phyloP scores from a whole-genome alignment of 2,797 vertebrate species.

The Labeo calbasu region DNA sequence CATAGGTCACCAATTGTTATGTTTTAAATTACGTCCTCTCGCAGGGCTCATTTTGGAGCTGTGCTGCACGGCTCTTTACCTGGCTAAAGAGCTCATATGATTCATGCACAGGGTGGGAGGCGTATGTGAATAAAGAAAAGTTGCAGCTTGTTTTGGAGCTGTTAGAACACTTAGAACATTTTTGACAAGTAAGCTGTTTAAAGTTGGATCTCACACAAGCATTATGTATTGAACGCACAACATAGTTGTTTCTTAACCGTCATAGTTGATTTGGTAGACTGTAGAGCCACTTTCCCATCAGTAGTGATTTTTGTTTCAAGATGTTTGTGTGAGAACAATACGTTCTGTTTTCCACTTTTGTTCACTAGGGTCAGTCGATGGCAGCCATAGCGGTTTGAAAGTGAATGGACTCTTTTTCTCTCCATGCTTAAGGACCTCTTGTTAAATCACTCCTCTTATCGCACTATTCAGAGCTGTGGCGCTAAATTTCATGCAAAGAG shows the following conservation, averaged over 20 bases:
- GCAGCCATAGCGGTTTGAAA: not conserved
- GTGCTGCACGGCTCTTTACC: constrained; percentile 33
- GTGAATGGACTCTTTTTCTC: not conserved
- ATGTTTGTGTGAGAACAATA: constrained; percentile 25
- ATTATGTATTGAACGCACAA: not conserved
- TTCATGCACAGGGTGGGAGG: constrained; percentile 44
- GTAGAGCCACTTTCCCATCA: not conserved
- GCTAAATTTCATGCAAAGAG: constrained; percentile 21
- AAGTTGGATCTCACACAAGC: not conserved
- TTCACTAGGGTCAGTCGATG: not conserved
- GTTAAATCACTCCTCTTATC: constrained; percentile 14
- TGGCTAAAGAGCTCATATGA: constrained; percentile 34
- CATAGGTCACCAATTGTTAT: constrained; percentile 34
- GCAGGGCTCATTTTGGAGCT: constrained; percentile 34
- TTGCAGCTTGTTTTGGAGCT: constrained; percentile 43
- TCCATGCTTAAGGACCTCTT: not conserved
- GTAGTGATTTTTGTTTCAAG: constrained; percentile 15
- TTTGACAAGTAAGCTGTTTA: not conserved
- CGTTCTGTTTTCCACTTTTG: not conserved
- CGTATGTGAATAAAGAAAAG: constrained; percentile 43
- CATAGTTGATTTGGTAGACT: constrained; percentile 4
- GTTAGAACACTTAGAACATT: constrained; percentile 11
- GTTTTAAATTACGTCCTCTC: constrained; percentile 37
- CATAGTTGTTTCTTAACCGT: not conserved
- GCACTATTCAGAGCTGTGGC: not conserved